These are phyloP conservation scores for Callyntrura guangdongensis DNA, from an alignment of 2,888 invertebrate genomes.

Conservation along the genomic window DNA sequence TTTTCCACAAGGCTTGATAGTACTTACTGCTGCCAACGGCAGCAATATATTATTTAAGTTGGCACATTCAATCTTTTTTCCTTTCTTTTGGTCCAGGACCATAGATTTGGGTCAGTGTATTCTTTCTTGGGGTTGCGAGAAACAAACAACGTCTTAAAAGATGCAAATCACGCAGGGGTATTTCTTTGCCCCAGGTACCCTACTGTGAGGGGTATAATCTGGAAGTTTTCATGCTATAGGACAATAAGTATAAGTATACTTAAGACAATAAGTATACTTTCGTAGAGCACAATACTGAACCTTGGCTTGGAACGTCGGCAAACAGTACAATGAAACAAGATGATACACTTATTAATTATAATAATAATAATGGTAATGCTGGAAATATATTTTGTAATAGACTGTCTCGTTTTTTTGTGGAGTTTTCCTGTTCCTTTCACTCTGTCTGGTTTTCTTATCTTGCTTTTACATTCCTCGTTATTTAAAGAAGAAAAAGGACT, in stretches of 20 bases:
- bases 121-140: constrained; percentile 39
- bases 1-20: neutral
- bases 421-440: neutral
- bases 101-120: constrained; percentile 8
- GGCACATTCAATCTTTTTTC: constrained; percentile 11
- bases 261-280: too few relatives aligned
- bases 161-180: too few relatives aligned
- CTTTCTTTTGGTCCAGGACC: neutral
- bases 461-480: neutral
- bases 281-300: too few relatives aligned
- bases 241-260: neutral
- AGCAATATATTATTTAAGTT: neutral
- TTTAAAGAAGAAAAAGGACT: neutral
- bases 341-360: neutral
- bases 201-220: neutral
- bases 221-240: constrained; percentile 8
- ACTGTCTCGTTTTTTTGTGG: constrained; percentile 8
- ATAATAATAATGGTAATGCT: neutral
- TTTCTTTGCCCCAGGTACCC: too few relatives aligned
- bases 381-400: neutral
- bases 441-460: neutral
- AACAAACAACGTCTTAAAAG: neutral
- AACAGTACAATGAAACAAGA: too few relatives aligned
- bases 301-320: too few relatives aligned
- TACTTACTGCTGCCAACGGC: neutral